Base-by-base conservation (phyloP, 2,797 vertebrate genomes). In the Stomatorhinus walkeri region DNA sequence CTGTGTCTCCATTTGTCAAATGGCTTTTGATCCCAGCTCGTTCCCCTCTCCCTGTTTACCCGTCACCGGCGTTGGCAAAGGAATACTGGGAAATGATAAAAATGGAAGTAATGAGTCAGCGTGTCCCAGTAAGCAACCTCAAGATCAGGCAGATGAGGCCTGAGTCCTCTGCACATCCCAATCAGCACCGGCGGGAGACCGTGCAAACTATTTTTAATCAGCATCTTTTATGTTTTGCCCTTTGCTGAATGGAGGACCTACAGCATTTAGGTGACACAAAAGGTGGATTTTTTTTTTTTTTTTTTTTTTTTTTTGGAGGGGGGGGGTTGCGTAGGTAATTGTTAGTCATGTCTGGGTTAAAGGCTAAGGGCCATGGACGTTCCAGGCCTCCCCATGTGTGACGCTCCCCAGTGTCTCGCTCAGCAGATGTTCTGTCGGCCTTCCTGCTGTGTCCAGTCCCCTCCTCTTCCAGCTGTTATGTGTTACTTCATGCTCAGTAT, bases 331-430 rank as follows among this genome's bases (percentile, higher is more conserved):
- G 49, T 54, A 16, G 54, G 43, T 61, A 56, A 52, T 59, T 88
- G 87, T 22, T 28, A 40, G 51, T 46, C 91, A 91, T 92, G 93
- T 93, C 43, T 86, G 91, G 92, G 92, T 92, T 92, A 89, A 89
- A 92, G 93, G 92, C 91, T 92, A 90, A 91, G 93, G 92, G 86
- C 89, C 24, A 52, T 91, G 91, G 54, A 61, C 56, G 92, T 92
- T 92, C 90, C 89, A 90, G 90, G 90, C 89, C 22, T 94, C 92
- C 93, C 93, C 92, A 85, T 89, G 92, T 95, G 93, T 94, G 92
- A 93, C 93, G 94, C 87, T 94, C 91, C 87, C 88, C 12, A 91
- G 91, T 89, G 89, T 93, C 94, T 93, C 91, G 91, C 93, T 90
- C 94, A 12, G 94, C 90, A 90, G 92, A 91, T 90, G 91, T 91